Evolutionary conservation across 2,888 invertebrate species (phyloP).

Genomic region (Pyrrhia umbra): DNA sequence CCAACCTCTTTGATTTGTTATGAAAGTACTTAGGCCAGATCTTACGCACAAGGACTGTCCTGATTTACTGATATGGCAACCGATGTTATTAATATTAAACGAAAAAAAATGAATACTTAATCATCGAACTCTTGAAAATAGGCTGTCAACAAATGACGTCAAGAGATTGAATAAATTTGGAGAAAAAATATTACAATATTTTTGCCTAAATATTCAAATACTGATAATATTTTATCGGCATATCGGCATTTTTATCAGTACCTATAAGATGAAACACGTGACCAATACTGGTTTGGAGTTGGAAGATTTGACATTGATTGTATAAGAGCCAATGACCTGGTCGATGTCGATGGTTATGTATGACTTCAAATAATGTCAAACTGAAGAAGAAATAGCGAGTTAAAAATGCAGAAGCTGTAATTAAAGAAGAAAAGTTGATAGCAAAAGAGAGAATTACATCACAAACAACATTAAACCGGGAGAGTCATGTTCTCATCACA

Average conservation of each 20-base stretch:
- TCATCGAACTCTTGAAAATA: constrained; percentile 2
- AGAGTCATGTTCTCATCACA: no score
- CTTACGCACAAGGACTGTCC: neutral
- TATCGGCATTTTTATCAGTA: constrained; percentile 30
- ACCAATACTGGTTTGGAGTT: neutral
- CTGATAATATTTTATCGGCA: constrained; percentile 10
- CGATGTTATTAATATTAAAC: neutral
- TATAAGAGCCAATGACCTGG: neutral
- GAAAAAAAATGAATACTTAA: constrained; percentile 21
- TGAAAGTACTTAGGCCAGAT: neutral
- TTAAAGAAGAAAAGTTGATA: no score
- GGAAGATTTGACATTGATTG: constrained; percentile 2
- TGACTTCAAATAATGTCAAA: neutral
- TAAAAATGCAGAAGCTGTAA: no score
- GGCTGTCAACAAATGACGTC: constrained; percentile 26
- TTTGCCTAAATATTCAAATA: constrained; percentile 29
- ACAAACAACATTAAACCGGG: no score
- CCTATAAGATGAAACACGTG: constrained; percentile 1
- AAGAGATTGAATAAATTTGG: constrained; percentile 30
- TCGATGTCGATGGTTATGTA: no score
- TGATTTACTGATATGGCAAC: neutral
- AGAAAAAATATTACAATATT: constrained; percentile 10
- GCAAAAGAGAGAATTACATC: no score
- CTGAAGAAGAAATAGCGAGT: neutral
- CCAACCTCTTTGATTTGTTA: no score